A percentile compares a stretch with the other conserved stretches of the same genome.
These are phyloP conservation scores for Oedothorax gibbosus DNA, from an alignment of 1,140 invertebrate species.

Conservation along the genomic window DNA sequence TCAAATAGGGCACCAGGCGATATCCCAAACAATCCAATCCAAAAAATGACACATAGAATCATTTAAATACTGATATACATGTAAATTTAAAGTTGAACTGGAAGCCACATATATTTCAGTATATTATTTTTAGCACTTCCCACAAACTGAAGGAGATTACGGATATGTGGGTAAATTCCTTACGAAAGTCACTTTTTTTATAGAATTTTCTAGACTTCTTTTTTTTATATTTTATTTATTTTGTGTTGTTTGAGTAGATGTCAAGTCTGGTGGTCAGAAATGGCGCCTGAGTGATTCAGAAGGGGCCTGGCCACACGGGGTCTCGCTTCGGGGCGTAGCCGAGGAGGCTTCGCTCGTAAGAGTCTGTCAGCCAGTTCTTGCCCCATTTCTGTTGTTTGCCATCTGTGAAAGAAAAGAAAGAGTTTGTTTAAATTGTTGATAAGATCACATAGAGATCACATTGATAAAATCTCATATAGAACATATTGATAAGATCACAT, in stretches of 20 bases:
- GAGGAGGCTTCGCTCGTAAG: slow-evolving; percentile 26
- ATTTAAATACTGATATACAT: slow-evolving; percentile 24
- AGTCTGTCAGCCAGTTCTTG: slow-evolving; percentile 25
- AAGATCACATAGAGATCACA: no score
- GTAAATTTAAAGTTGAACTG: slow-evolving; percentile 47
- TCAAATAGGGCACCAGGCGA: slow-evolving; percentile 9
- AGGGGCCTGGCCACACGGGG: slow-evolving; percentile 44
- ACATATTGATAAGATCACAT: no score
- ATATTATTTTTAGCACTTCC: slow-evolving; percentile 40
- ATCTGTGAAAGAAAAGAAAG: slow-evolving; percentile 30
- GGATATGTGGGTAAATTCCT: slow-evolving; percentile 54
- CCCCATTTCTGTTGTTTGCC: slow-evolving; percentile 52
- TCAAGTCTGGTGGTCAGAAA: background rate
- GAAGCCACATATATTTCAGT: slow-evolving; percentile 29
- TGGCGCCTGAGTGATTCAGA: slow-evolving; percentile 19
- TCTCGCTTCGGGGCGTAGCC: slow-evolving; percentile 40
- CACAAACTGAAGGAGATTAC: slow-evolving; percentile 37
- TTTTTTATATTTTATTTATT: slow-evolving; percentile 11
- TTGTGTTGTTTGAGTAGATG: no score
- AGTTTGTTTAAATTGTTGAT: no score
- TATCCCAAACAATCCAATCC: background rate
- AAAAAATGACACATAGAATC: slow-evolving; percentile 21
- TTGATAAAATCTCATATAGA: no score
- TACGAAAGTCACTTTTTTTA: slow-evolving; percentile 44
- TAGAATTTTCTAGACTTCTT: slow-evolving; percentile 33